Conservation (phyloP, 2,797 vertebrate genomes). For the Phylloscopus collybita region DNA sequence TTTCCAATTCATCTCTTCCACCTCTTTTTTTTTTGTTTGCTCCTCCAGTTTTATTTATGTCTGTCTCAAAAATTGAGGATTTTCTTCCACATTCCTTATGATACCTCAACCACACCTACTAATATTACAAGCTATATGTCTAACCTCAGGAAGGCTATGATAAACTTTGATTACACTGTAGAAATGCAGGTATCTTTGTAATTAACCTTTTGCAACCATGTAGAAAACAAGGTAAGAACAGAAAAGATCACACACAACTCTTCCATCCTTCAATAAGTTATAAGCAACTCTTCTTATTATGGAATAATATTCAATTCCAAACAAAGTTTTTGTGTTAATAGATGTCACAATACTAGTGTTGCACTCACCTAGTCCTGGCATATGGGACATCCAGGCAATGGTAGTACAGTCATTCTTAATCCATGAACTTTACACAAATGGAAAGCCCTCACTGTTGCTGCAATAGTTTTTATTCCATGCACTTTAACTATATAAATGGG, state of each 20-base stretch:
- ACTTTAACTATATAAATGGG: not conserved
- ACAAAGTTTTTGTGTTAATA: not conserved
- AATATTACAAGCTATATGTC: not conserved
- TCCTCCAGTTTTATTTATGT: not conserved
- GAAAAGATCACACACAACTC: not conserved
- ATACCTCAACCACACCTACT: not conserved
- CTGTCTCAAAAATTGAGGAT: not conserved
- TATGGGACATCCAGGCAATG: not conserved
- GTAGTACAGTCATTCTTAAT: not conserved
- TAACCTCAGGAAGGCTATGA: not conserved
- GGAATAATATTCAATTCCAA: not conserved
- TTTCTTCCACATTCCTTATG: not conserved
- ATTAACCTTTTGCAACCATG: not conserved
- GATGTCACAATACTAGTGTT: not conserved
- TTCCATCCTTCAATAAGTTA: not conserved
- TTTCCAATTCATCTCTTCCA: not conserved
- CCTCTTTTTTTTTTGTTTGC: not conserved
- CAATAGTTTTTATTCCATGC: not conserved
- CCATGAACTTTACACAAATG: not conserved
- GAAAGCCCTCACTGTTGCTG: not conserved
- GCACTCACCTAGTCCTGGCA: not conserved
- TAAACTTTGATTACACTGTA: not conserved
- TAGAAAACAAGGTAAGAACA: not conserved
- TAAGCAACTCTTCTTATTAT: not conserved
- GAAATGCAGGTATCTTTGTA: not conserved